These are phyloP conservation scores for Pluvianellus socialis DNA, from an alignment of 2,113 vertebrate species.

Conservation along the genomic window DNA sequence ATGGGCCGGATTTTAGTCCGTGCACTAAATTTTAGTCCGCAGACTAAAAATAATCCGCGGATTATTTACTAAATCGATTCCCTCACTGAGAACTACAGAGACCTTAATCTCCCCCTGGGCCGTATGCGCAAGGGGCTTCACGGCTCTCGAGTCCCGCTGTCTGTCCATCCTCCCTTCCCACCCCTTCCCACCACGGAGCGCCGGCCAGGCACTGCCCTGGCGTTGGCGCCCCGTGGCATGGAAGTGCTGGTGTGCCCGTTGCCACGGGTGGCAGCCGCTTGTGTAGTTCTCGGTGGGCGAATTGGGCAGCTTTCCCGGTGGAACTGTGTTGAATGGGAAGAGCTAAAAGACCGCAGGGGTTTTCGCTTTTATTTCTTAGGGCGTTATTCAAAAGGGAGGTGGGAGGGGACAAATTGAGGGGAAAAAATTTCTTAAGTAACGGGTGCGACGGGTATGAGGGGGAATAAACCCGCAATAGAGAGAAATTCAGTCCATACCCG, in stretches of 20 bases:
- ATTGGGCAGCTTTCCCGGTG: constrained; percentile 73
- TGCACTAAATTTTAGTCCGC: constrained; percentile 84
- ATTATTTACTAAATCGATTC: constrained; percentile 81
- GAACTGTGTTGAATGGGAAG: constrained; percentile 68
- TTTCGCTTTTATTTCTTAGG: constrained; percentile 50
- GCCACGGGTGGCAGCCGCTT: constrained; percentile 17
- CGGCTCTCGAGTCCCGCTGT: constrained; percentile 21
- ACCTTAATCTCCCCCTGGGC: constrained; percentile 9
- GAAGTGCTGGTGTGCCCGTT: constrained; percentile 39
- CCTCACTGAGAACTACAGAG: constrained; percentile 81
- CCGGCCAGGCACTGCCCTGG: constrained; percentile 3
- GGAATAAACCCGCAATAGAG: constrained; percentile 68
- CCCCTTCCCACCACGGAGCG: constrained; percentile 66
- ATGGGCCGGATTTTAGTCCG: constrained; percentile 78
- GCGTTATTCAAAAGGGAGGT: constrained; percentile 50
- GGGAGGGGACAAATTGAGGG: constrained; percentile 50
- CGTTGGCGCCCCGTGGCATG: constrained; percentile 43
- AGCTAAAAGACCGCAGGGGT: constrained; percentile 40
- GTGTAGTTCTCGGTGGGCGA: constrained; percentile 81
- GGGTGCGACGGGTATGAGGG: constrained; percentile 73
- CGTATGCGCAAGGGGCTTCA: constrained; percentile 36
- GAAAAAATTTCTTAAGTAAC: constrained; percentile 32
- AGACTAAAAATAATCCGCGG: constrained; percentile 85
- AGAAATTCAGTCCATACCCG: constrained; percentile 74
- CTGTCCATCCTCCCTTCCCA: constrained; percentile 5